A percentile compares a stretch with the other conserved stretches of the same genome.
phyloP scores from a whole-genome alignment of 2,797 vertebrate genomes.

The Leucoraja ocellata region DNA sequence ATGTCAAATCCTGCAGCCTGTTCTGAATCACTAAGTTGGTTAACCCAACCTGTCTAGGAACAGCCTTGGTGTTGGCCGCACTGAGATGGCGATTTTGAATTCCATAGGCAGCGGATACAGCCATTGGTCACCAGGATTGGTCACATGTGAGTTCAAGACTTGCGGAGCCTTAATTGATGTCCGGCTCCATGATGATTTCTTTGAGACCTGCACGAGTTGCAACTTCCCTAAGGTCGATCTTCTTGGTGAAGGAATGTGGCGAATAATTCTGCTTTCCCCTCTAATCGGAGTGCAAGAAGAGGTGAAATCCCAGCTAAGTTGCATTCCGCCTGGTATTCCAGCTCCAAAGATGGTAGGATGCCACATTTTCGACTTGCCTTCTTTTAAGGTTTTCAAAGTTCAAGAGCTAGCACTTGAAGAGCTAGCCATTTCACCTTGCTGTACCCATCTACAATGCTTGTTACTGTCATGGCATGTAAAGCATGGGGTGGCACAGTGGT shows the following conservation, averaged over 20 bases:
- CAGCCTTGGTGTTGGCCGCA: background rate
- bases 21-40: background rate
- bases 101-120: no score
- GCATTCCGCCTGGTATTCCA: background rate
- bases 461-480: background rate
- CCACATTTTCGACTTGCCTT: background rate
- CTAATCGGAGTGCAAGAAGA: background rate
- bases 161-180: background rate
- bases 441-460: background rate
- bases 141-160: background rate
- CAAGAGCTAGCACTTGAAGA: no score
- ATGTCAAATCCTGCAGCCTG: background rate
- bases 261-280: background rate
- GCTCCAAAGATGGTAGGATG: background rate
- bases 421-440: background rate
- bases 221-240: background rate
- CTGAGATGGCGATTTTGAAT: no score
- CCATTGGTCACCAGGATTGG: background rate
- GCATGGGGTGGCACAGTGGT: background rate
- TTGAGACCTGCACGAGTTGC: background rate
- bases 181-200: background rate
- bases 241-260: background rate
- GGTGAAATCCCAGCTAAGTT: background rate
- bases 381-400: background rate
- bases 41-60: no score